Evolutionary conservation across 2,888 invertebrate genomes (phyloP).

Genomic region (Noctua comes): DNA sequence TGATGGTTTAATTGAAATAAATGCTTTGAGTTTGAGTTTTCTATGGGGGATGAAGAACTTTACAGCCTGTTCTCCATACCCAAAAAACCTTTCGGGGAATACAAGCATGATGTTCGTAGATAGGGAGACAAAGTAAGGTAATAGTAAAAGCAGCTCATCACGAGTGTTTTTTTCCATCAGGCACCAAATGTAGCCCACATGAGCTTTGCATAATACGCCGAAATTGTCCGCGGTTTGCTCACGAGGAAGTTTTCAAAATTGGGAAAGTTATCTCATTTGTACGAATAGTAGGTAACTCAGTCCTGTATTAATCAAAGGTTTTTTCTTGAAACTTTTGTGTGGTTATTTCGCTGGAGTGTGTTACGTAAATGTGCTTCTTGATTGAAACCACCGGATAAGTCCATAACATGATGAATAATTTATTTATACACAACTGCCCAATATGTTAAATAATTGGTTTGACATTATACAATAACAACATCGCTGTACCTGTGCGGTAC

Average conservation of each 20-base stretch:
- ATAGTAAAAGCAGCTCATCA: conserved; percentile 31
- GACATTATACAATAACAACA: not conserved
- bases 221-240: conserved; percentile 60
- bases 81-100: too few relatives aligned
- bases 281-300: conserved; percentile 46
- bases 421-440: not conserved
- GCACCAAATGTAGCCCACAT: conserved; percentile 53
- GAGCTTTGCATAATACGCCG: conserved; percentile 60
- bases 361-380: not conserved
- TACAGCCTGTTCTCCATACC: too few relatives aligned
- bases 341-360: not conserved
- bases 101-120: not conserved
- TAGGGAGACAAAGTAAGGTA: conserved; percentile 28
- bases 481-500: too few relatives aligned
- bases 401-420: not conserved
- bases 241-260: conserved; percentile 64
- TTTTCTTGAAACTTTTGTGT: conserved; percentile 19
- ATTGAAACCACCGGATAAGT: not conserved
- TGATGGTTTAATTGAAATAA: too few relatives aligned
- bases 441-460: not conserved
- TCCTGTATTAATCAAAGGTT: conserved; percentile 57
- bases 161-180: conserved; percentile 64
- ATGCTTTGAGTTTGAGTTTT: too few relatives aligned
- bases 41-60: too few relatives aligned
- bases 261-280: conserved; percentile 65